Evolutionary conservation across 2,797 vertebrate genomes (phyloP).

Genomic region (Syngnathus acus): DNA sequence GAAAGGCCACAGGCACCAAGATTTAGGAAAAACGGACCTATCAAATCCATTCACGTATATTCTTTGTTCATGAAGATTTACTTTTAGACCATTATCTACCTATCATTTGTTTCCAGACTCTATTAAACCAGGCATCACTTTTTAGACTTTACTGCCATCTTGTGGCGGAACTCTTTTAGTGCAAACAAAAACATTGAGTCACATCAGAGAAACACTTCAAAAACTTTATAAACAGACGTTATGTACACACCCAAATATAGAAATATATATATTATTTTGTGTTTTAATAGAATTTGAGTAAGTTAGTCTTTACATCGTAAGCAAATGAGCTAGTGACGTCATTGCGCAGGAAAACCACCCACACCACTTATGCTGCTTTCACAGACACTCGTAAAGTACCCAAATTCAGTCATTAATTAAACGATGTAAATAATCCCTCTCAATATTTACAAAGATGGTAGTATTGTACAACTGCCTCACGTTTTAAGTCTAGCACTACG

Average conservation of each 20-base stretch:
- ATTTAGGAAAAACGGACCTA: not conserved
- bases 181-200: not conserved
- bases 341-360: not conserved
- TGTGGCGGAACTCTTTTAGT: not conserved
- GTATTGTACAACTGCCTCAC: not conserved
- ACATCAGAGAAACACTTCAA: not conserved
- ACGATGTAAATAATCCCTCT: not conserved
- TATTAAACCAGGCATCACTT: not conserved
- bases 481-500: not conserved
- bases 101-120: not conserved
- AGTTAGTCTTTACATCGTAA: not conserved
- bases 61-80: not conserved
- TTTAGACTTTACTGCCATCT: not conserved
- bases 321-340: not conserved
- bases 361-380: not conserved
- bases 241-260: not conserved
- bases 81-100: not conserved
- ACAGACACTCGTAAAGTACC: not conserved
- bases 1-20: no score
- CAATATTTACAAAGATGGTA: not conserved
- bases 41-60: not conserved
- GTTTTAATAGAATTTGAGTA: not conserved
- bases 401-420: not conserved
- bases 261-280: not conserved
- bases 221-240: not conserved